These are phyloP conservation scores for Sinotaia quadrata DNA, from an alignment of 2,888 invertebrate genomes.

Conservation along the genomic window DNA sequence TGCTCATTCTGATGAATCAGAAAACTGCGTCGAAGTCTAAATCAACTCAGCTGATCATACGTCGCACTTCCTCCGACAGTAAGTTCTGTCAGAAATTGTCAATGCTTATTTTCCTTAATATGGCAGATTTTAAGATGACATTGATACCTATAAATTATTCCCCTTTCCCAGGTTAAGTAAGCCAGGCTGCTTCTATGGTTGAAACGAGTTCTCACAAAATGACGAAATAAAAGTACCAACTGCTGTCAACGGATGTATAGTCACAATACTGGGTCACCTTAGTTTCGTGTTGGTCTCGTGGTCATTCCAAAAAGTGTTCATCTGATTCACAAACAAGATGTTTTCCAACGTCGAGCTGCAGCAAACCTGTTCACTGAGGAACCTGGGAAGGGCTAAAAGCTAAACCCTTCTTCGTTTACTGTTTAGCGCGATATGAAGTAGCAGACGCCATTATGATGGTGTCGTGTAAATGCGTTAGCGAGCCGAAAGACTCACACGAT, in stretches of 20 bases:
- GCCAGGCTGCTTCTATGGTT: constrained; percentile 24
- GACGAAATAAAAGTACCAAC: constrained; percentile 19
- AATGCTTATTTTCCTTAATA: too few species aligned
- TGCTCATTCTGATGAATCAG: not conserved
- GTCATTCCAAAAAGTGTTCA: not conserved
- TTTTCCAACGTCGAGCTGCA: constrained; percentile 20
- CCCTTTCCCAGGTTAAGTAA: constrained; percentile 28
- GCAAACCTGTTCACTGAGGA: constrained; percentile 28
- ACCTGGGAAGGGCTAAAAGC: constrained; percentile 28
- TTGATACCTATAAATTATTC: not conserved
- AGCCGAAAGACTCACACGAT: not conserved
- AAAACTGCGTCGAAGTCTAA: not conserved
- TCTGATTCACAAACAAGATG: constrained; percentile 17
- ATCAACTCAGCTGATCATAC: constrained; percentile 1
- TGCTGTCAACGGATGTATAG: constrained; percentile 10
- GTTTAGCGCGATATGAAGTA: constrained; percentile 2
- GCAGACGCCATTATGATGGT: constrained; percentile 28
- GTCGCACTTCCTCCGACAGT: not conserved
- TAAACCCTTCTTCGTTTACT: constrained; percentile 8
- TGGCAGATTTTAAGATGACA: not conserved
- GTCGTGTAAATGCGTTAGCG: constrained; percentile 5
- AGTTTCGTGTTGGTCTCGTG: not conserved
- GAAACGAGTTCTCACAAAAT: constrained; percentile 19
- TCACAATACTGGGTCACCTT: constrained; percentile 1
- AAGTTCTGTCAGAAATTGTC: not conserved